Evolutionary conservation across 2,797 vertebrate genomes (phyloP), one percentile per base, ranked within the genome.

Genomic region (Thaleichthys pacificus): DNA sequence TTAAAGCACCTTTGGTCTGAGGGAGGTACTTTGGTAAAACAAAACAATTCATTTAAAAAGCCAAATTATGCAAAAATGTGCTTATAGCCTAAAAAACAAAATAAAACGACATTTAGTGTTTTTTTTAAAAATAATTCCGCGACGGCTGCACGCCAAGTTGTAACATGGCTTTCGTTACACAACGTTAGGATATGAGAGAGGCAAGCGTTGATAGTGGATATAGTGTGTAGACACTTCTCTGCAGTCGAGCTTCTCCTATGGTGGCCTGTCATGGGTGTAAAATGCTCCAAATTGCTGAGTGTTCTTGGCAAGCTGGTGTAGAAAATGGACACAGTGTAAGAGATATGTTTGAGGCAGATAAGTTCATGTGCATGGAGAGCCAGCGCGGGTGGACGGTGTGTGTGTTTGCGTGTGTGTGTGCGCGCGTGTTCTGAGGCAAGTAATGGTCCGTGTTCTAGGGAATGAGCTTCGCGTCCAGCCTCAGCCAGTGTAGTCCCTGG

Each of bases 401-500:
- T 28, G 85, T 80, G 82, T 80, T 82, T 77, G 85, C 76, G 83
- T 73, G 74, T 21, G 35, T 32, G 63, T 74, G 80, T 78, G 73
- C 63, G 68, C 15, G 51, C 7, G 56, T 64, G 74, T 35, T 47
- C 42, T 8, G 54, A 73, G 86, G 84, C 85, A 82, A 66, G 86
- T 61, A 61, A 70, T 82, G 76, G 30, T 72, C 65, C 89, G 84
- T 79, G 90, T 87, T 92, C 88, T 92, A 93, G 77, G 93, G 87
- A 76, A 89, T 89, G 72, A 93, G 93, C 90, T 98, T 98, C 85
- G 97, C 95, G 72, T 99, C 98, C 82, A 96, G 93, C 73, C 98
- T 95, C 81, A 99, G 92, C 98, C 98, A 99, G 83, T 98, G 96
- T 57, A 99, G 93, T 80, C 98, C 98, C 92, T 99, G 98, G 38